Evolutionary conservation across 2,888 invertebrate species (phyloP).

Genomic region (Meiosimyza platycephala): DNA sequence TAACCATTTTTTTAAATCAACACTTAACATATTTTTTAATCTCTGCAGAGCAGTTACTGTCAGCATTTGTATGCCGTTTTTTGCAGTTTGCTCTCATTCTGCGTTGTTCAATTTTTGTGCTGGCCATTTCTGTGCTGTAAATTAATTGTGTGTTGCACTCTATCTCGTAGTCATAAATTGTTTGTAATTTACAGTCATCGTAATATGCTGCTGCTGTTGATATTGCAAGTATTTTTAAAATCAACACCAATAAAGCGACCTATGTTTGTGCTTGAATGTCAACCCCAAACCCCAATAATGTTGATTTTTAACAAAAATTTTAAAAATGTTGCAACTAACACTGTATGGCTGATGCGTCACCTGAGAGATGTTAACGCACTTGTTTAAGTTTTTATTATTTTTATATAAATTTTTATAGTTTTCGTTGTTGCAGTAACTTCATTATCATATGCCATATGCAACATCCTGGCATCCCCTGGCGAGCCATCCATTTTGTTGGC

Average conservation of each 20-base stretch:
- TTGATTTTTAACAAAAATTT: background rate
- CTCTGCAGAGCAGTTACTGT: too few species aligned
- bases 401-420: background rate
- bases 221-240: background rate
- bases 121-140: background rate
- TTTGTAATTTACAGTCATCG: background rate
- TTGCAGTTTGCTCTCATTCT: background rate
- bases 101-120: background rate
- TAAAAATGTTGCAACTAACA: slow-evolving; percentile 4
- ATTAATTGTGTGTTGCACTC: background rate
- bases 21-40: too few species aligned
- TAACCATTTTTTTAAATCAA: too few species aligned
- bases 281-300: background rate
- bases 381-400: too few species aligned
- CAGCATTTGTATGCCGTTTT: too few species aligned
- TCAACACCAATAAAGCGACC: background rate
- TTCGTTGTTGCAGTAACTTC: slow-evolving; percentile 7
- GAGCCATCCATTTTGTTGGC: slow-evolving; percentile 12
- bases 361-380: slow-evolving; percentile 6
- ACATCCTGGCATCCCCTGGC: slow-evolving; percentile 20
- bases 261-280: background rate
- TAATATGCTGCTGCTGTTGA: background rate
- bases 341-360: slow-evolving; percentile 15
- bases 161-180: background rate
- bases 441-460: slow-evolving; percentile 19